phyloP scores from a whole-genome alignment of 92 coral and sea anemone genomes.

The Diadumene lineata region DNA sequence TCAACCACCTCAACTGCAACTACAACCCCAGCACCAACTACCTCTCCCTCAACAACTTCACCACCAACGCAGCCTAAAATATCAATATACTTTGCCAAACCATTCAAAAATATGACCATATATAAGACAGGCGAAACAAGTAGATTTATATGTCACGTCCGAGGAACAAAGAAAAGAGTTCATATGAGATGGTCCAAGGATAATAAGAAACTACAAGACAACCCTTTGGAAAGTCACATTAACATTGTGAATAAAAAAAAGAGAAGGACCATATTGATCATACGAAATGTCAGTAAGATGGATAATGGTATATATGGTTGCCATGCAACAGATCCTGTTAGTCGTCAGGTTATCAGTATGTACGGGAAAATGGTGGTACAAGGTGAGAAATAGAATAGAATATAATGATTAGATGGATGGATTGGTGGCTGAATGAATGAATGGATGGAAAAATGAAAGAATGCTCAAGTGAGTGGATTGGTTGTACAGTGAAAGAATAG shows the following conservation, averaged over 20 bases:
- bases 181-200: conserved; percentile 41
- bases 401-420: too few species aligned
- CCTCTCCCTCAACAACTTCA: neutral
- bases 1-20: conserved; percentile 6
- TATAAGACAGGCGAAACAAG: conserved; percentile 30
- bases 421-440: neutral
- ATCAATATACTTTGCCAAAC: conserved; percentile 15
- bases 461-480: neutral
- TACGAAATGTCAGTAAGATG: conserved; percentile 26
- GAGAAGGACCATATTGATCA: conserved; percentile 42
- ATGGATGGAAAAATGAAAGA: neutral
- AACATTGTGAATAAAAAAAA: conserved; percentile 9
- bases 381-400: too few species aligned
- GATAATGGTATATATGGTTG: conserved; percentile 74
- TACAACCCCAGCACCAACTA: neutral
- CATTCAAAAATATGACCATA: conserved; percentile 17
- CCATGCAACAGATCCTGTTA: conserved; percentile 36
- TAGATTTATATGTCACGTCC: conserved; percentile 56
- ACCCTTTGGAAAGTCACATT: conserved; percentile 3
- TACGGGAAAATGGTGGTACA: conserved; percentile 45
- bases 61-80: neutral
- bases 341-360: conserved; percentile 38
- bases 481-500: neutral
- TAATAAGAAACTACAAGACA: conserved; percentile 12
- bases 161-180: conserved; percentile 51